Base-by-base conservation (phyloP, 1,140 invertebrate genomes). In the Colletes gigas region DNA sequence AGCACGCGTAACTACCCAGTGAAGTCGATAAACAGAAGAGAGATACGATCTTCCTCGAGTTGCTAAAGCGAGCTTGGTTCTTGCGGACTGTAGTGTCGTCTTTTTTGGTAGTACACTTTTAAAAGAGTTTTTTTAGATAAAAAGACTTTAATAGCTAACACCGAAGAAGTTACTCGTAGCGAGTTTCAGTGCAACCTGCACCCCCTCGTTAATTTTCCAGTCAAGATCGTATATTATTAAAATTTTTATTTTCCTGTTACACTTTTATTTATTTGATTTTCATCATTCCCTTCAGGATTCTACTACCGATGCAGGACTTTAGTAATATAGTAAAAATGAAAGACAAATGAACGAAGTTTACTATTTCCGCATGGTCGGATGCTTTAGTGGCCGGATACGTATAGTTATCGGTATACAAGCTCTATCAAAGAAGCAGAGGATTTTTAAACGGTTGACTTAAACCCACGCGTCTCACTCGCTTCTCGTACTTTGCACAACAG, bases 71-170 rank as follows among this genome's bases (percentile, higher is more conserved):
- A 78, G 69, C 72, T 50, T 39, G 66, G 69, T 86, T 83, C 77
- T 75, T 60, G 78, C 72, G 77, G 74, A 60, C 65, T 66, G 79
- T 65, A 70, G 69, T 87, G 76, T 81, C 78, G 82, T 89, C 78
- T 75, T 87, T 87, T 88, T 88, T 83, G 68, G 78, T 82, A 78
- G 90, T 88, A 86, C 82, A 87, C 79, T 88, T 90, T 89, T 86
- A 86, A 88, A 88, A 83, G 86, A 89, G 83, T 89, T 91, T 30
- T 30, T 90, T 89, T 84, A 89, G 89, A 91, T 90, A 90, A 91
- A 78, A 74, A 63, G 66, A 89, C 82, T 88, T 88, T 89, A 88
- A 90, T 88, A 85, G 88, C 83, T 78, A 62, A 84, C 83, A 81
- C 79, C 83, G 74, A 67, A 30, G 75, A 81, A 88, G 76, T 90